Conservation (phyloP, 2,888 invertebrate genomes). For the Synanthedon andrenaeformis region DNA sequence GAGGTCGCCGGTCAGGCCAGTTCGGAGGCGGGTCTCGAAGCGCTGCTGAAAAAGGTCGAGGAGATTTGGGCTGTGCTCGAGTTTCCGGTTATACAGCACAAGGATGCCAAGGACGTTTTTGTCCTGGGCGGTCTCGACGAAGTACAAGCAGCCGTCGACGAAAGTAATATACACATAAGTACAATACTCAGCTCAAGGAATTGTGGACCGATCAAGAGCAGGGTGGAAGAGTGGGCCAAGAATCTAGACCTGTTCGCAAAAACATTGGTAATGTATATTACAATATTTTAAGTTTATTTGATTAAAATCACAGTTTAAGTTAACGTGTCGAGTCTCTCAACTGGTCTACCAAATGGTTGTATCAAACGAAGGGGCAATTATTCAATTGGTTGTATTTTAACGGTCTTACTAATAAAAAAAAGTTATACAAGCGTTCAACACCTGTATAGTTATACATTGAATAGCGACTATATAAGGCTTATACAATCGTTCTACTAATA, state of each 20-base stretch:
- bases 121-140: slow-evolving; percentile 89
- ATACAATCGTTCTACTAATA: no score
- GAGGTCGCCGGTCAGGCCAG: slow-evolving; percentile 90
- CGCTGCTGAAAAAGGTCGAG: slow-evolving; percentile 84
- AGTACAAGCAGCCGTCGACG: slow-evolving; percentile 83
- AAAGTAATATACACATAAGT: slow-evolving; percentile 86
- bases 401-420: no score
- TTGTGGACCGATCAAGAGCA: slow-evolving; percentile 84
- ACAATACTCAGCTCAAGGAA: slow-evolving; percentile 89
- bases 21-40: slow-evolving; percentile 86
- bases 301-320: neutral
- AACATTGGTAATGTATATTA: slow-evolving; percentile 80
- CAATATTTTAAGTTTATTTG: neutral
- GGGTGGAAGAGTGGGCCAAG: slow-evolving; percentile 86
- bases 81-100: slow-evolving; percentile 81
- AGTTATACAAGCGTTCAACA: no score
- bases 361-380: no score
- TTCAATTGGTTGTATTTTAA: no score
- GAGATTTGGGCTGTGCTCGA: slow-evolving; percentile 86
- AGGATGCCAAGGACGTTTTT: slow-evolving; percentile 85
- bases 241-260: slow-evolving; percentile 82
- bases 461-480: no score
- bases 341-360: no score
- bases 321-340: no score
- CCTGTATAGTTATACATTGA: no score